These are phyloP conservation scores for Nomada flava DNA, from an alignment of 2,888 invertebrate genomes.

Conservation along the genomic window DNA sequence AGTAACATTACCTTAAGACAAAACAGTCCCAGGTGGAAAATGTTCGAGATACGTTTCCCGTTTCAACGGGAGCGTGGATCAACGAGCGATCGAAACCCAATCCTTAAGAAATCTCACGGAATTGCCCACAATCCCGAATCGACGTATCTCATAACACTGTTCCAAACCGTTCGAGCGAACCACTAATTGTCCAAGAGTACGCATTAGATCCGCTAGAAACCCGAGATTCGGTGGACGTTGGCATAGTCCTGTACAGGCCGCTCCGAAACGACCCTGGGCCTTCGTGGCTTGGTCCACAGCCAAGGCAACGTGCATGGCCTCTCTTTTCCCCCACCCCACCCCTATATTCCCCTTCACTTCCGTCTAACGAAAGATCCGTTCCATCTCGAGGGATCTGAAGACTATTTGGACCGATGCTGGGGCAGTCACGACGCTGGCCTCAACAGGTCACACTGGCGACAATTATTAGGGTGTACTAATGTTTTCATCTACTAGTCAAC, in stretches of 20 bases:
- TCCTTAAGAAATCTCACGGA: too few species aligned
- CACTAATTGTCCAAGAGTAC: conserved; percentile 1
- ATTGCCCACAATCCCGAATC: too few species aligned
- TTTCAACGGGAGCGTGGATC: too few species aligned
- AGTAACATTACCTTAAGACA: too few species aligned
- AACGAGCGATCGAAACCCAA: too few species aligned
- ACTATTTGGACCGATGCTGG: background rate
- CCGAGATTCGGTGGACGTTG: conserved; percentile 34
- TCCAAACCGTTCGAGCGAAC: background rate
- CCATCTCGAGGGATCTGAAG: conserved; percentile 35
- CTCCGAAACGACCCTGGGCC: conserved; percentile 50
- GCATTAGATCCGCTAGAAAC: conserved; percentile 15
- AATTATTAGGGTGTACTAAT: too few species aligned
- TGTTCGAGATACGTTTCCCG: too few species aligned
- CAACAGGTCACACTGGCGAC: conserved; percentile 10
- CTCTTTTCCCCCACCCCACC: background rate
- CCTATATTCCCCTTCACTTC: conserved; percentile 13
- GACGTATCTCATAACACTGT: background rate
- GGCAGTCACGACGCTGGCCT: background rate
- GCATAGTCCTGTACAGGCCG: conserved; percentile 28
- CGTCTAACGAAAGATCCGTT: conserved; percentile 20
- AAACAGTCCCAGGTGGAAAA: too few species aligned
- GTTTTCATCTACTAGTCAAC: too few species aligned
- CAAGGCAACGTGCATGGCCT: conserved; percentile 38
- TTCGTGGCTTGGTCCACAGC: conserved; percentile 53